Conservation (phyloP, 1,140 invertebrate species). For the Batillaria attramentaria region DNA sequence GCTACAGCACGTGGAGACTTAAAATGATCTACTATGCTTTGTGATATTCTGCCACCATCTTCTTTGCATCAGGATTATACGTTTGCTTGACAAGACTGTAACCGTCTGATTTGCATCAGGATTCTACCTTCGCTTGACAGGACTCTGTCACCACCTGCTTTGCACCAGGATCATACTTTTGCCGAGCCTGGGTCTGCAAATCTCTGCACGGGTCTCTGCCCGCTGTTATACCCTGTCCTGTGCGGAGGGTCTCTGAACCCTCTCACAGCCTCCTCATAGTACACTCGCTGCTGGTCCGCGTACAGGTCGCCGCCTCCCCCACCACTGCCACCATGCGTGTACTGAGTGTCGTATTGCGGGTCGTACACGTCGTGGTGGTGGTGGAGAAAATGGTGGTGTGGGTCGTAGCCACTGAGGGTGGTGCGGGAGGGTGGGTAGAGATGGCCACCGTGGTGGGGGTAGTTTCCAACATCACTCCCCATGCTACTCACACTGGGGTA, state of each 20-base stretch:
- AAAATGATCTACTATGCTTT: too few species aligned
- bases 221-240: background rate
- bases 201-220: slow-evolving; percentile 10
- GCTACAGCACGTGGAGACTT: too few species aligned
- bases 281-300: slow-evolving; percentile 25
- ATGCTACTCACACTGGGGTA: slow-evolving; percentile 19
- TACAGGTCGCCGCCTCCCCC: slow-evolving; percentile 4
- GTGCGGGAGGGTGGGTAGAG: slow-evolving; percentile 5
- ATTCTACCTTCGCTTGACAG: too few species aligned
- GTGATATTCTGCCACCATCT: too few species aligned
- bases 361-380: slow-evolving; percentile 24
- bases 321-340: background rate
- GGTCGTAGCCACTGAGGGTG: slow-evolving; percentile 16
- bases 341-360: slow-evolving; percentile 16
- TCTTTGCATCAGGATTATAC: too few species aligned
- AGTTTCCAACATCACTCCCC: slow-evolving; percentile 10
- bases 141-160: too few species aligned
- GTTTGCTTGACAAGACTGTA: too few species aligned
- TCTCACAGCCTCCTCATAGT: slow-evolving; percentile 22
- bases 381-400: slow-evolving; percentile 10
- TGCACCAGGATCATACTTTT: slow-evolving; percentile 34
- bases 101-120: too few species aligned
- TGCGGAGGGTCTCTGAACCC: slow-evolving; percentile 1
- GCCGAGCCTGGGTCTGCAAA: slow-evolving; percentile 18
- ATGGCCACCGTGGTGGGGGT: slow-evolving; percentile 5